Evolutionary conservation across 2,888 invertebrate species (phyloP).

Genomic region (Agrochola macilenta): DNA sequence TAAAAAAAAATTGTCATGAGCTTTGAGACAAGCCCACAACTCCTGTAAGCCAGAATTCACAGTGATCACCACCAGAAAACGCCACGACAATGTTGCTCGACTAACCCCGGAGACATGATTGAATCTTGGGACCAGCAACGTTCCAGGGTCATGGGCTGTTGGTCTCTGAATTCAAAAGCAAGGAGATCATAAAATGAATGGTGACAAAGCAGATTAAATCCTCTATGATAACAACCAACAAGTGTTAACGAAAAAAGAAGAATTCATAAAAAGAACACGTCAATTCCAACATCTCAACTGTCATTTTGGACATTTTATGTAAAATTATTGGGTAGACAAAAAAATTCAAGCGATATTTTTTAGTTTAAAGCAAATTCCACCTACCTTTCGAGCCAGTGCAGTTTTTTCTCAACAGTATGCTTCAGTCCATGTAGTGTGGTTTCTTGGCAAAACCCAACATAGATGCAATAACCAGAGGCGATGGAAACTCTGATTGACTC

Average conservation of each 20-base stretch:
- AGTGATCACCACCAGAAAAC: neutral
- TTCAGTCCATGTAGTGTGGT: slow-evolving; percentile 86
- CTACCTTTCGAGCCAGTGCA: slow-evolving; percentile 86
- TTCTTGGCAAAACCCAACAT: slow-evolving; percentile 83
- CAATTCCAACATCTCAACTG: slow-evolving; percentile 35
- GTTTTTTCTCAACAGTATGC: slow-evolving; percentile 83
- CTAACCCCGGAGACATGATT: neutral
- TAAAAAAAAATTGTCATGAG: neutral
- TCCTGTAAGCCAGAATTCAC: neutral
- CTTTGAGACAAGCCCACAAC: neutral
- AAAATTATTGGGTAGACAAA: slow-evolving; percentile 51
- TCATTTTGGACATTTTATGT: slow-evolving; percentile 42
- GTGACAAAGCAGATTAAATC: slow-evolving; percentile 16
- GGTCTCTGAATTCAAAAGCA: neutral
- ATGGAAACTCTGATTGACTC: slow-evolving; percentile 74
- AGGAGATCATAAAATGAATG: slow-evolving; percentile 3
- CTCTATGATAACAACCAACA: slow-evolving; percentile 24
- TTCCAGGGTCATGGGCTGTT: neutral
- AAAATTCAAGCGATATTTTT: slow-evolving; percentile 43
- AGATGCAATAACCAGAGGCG: slow-evolving; percentile 69
- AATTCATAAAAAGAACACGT: slow-evolving; percentile 67
- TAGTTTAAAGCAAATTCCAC: slow-evolving; percentile 20
- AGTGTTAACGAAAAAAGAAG: slow-evolving; percentile 26
- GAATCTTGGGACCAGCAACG: neutral
- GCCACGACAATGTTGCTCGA: neutral